Percentiles rank a stretch among this genome's conserved stretches.
Conservation (phyloP, 2,797 vertebrate genomes). For the Natrix natrix region DNA sequence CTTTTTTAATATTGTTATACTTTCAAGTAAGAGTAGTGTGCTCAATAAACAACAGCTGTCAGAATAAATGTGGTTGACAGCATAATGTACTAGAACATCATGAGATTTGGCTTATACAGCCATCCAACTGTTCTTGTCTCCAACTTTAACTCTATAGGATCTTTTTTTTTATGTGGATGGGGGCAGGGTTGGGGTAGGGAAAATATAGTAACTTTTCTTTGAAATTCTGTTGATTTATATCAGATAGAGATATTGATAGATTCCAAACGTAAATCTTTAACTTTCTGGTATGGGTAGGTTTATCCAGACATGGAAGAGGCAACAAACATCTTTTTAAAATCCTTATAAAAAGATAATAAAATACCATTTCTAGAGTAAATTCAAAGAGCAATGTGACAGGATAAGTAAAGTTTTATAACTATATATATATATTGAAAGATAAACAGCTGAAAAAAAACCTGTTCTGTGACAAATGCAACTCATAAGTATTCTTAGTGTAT, state of each 20-base stretch:
- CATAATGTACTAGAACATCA: constrained; percentile 10
- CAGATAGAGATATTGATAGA: constrained; percentile 15
- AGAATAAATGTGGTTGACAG: neutral
- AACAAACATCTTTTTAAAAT: neutral
- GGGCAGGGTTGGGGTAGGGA: neutral
- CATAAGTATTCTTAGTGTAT: neutral
- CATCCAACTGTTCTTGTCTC: constrained; percentile 26
- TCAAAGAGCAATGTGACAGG: neutral
- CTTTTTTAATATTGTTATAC: neutral
- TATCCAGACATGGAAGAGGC: neutral
- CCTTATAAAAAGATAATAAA: neutral
- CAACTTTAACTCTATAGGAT: constrained; percentile 21
- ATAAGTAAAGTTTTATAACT: neutral
- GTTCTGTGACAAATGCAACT: neutral
- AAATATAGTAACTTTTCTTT: constrained; percentile 17
- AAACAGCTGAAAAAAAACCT: neutral
- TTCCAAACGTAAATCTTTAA: constrained; percentile 22
- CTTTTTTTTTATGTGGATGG: neutral
- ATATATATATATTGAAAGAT: neutral
- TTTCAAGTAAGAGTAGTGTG: neutral
- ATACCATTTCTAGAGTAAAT: neutral
- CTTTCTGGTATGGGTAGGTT: neutral
- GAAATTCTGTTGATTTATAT: constrained; percentile 32
- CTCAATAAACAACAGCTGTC: neutral
- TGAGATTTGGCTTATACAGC: constrained; percentile 16